phyloP scores from a whole-genome alignment of 2,113 vertebrate species.

The Ctenodactylus gundi region DNA sequence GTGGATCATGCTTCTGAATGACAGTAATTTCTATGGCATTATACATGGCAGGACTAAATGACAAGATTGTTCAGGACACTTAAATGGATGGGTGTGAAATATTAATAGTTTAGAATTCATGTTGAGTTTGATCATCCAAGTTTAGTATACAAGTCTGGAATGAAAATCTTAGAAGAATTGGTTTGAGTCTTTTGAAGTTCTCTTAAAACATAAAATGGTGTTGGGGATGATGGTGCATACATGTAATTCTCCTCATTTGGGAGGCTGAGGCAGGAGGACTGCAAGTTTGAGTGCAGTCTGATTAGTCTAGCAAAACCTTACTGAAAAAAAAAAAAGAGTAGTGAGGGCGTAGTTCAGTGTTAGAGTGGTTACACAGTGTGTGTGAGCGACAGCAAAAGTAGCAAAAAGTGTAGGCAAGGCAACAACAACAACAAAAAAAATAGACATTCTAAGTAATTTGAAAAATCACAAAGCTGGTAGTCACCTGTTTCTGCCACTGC shows the following conservation, averaged over 20 bases:
- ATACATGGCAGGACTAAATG: slow-evolving; percentile 29
- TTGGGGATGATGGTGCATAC: background rate
- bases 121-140: background rate
- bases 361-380: background rate
- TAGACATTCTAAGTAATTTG: background rate
- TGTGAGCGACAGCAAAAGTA: too few relatives aligned
- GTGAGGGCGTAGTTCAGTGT: background rate
- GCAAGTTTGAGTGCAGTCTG: background rate
- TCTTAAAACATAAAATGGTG: background rate
- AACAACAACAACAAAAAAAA: background rate
- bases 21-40: background rate
- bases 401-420: background rate
- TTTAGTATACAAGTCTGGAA: slow-evolving; percentile 6
- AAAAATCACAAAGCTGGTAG: background rate
- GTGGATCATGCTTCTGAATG: slow-evolving; percentile 47
- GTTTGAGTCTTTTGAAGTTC: slow-evolving; percentile 13
- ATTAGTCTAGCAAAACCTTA: background rate
- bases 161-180: slow-evolving; percentile 3
- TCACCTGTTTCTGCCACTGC: background rate
- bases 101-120: slow-evolving; percentile 40
- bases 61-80: background rate
- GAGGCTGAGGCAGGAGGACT: background rate
- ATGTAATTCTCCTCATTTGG: background rate
- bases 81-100: slow-evolving; percentile 12
- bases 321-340: background rate